phyloP scores from a whole-genome alignment of 2,888 invertebrate species.

The Parapristionchus giblindavisi region DNA sequence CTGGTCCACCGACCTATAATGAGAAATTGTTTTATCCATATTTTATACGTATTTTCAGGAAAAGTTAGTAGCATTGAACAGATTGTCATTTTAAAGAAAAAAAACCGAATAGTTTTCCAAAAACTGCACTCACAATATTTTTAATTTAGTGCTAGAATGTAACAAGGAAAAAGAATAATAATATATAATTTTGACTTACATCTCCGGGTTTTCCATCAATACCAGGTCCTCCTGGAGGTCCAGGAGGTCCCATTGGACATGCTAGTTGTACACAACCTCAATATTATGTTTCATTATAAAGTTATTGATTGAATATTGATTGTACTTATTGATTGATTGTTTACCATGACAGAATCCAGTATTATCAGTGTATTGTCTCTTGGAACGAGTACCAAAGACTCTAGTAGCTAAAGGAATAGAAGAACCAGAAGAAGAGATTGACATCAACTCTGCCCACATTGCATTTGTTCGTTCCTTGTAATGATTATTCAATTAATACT shows the following conservation, averaged over 20 bases:
- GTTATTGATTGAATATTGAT: background rate
- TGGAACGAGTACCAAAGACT: constrained; percentile 10
- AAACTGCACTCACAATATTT: no score
- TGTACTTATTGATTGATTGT: background rate
- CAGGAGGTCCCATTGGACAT: constrained; percentile 68
- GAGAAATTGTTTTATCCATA: no score
- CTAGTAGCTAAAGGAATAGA: background rate
- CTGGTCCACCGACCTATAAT: constrained; percentile 45
- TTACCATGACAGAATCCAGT: constrained; percentile 49
- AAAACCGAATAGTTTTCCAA: no score
- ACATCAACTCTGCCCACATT: constrained; percentile 35
- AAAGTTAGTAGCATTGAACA: no score
- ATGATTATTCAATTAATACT: background rate
- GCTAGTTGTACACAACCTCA: constrained; percentile 61
- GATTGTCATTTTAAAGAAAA: no score
- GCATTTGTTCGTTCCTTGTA: constrained; percentile 29
- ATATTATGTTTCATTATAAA: background rate
- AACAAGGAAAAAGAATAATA: constrained; percentile 21
- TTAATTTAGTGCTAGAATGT: no score
- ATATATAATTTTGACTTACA: constrained; percentile 40
- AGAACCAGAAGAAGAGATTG: constrained; percentile 6
- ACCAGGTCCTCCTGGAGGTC: constrained; percentile 65
- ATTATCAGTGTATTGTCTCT: constrained; percentile 38
- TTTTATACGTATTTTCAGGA: no score
- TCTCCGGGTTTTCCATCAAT: constrained; percentile 64